These are phyloP conservation scores for Agelaius phoeniceus DNA, from an alignment of 2,113 vertebrate species.

Conservation along the genomic window DNA sequence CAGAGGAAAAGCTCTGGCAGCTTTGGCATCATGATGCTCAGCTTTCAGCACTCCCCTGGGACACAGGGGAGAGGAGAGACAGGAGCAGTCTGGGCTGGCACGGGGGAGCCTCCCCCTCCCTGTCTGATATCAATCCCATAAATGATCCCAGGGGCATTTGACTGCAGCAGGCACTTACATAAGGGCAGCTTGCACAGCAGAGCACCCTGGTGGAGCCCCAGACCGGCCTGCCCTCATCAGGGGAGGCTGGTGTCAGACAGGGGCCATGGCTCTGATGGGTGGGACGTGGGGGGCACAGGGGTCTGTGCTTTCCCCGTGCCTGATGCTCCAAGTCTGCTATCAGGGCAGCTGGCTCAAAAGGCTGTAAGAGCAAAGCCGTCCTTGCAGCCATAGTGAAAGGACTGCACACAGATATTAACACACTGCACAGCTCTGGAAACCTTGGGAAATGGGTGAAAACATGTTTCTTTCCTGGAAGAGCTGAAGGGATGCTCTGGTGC, in stretches of 20 bases:
- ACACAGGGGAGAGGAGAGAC: not conserved
- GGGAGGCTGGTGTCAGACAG: not conserved
- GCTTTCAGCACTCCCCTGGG: not conserved
- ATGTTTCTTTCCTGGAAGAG: not conserved
- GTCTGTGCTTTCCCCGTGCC: not conserved
- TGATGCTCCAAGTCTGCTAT: not conserved
- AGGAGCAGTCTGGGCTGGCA: not conserved
- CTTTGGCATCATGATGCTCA: not conserved
- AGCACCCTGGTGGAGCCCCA: not conserved
- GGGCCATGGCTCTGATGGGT: fast-evolving
- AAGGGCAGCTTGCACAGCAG: not conserved
- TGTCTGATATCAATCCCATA: not conserved
- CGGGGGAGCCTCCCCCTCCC: not conserved
- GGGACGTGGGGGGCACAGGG: fast-evolving
- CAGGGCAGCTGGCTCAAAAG: fast-evolving
- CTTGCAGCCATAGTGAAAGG: not conserved
- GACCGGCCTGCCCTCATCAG: not conserved
- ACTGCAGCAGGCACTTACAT: not conserved
- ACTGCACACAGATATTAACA: not conserved
- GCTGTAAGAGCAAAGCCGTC: not conserved
- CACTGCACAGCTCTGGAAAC: not conserved
- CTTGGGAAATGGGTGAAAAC: not conserved
- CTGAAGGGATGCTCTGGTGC: not conserved
- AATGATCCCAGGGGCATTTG: not conserved
- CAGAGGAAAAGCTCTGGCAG: not conserved